phyloP scores from a whole-genome alignment of 2,797 vertebrate species.

The Poecilia velifera region DNA sequence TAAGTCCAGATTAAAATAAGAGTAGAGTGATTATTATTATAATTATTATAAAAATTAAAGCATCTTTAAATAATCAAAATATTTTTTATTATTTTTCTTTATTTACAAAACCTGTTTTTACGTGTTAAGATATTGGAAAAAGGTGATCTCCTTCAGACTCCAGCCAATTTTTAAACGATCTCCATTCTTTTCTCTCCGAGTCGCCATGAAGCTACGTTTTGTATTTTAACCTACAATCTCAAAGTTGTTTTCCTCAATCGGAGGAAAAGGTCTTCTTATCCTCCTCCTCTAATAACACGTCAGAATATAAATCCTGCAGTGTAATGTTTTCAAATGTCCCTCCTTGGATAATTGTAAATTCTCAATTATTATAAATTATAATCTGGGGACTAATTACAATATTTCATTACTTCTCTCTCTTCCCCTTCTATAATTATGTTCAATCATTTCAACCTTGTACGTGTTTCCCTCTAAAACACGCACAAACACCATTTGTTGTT shows the following conservation, averaged over 20 bases:
- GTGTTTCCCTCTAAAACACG: constrained; percentile 18
- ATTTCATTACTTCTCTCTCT: constrained; percentile 20
- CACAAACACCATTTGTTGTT: constrained; percentile 4
- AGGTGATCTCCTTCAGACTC: neutral
- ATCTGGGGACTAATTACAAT: constrained; percentile 47
- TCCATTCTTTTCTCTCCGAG: neutral
- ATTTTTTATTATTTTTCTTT: neutral
- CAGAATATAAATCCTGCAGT: constrained; percentile 25
- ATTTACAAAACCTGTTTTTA: neutral
- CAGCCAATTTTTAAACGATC: neutral
- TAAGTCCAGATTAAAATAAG: neutral
- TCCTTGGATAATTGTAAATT: constrained; percentile 42
- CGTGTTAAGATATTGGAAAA: neutral
- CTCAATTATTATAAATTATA: constrained; percentile 29
- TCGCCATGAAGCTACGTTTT: neutral
- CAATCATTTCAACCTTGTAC: constrained; percentile 26
- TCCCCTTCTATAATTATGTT: constrained; percentile 46
- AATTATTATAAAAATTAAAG: too few relatives aligned
- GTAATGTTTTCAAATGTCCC: neutral
- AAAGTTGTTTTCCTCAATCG: constrained; percentile 11
- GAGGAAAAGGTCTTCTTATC: constrained; percentile 10
- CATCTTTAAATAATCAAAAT: too few relatives aligned
- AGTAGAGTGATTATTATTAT: too few relatives aligned
- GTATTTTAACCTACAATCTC: neutral
- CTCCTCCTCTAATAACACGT: constrained; percentile 13